Evolutionary conservation across 2,888 invertebrate species (phyloP).

Genomic region (Odiellus spinosus): DNA sequence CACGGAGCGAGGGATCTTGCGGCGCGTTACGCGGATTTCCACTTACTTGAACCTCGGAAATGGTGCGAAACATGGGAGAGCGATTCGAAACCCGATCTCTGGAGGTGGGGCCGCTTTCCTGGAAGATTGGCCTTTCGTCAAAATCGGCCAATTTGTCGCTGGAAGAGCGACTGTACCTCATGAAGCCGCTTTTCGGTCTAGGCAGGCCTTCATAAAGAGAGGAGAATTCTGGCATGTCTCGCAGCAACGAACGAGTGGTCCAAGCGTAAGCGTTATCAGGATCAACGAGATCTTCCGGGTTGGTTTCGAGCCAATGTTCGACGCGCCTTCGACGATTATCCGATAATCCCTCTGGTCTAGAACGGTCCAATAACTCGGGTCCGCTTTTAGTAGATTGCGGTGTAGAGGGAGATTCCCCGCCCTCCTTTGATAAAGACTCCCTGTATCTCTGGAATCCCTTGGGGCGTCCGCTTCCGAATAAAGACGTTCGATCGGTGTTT

Average conservation of each 20-base stretch:
- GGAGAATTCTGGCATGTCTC: no score
- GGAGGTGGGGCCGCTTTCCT: background rate
- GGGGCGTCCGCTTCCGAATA: background rate
- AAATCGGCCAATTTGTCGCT: constrained; percentile 13
- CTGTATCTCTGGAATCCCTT: background rate
- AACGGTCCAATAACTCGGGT: background rate
- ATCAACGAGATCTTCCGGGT: no score
- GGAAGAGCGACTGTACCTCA: constrained; percentile 10
- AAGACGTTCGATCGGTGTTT: no score
- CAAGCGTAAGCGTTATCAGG: no score
- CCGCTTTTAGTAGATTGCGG: constrained; percentile 5
- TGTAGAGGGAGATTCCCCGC: constrained; percentile 4
- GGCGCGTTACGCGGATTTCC: background rate
- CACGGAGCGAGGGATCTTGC: background rate
- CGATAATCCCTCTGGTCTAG: constrained; percentile 7
- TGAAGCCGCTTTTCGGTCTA: constrained; percentile 6
- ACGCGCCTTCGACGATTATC: constrained; percentile 16
- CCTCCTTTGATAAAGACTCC: no score
- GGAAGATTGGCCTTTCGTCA: background rate
- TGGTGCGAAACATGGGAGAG: background rate
- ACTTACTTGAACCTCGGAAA: background rate
- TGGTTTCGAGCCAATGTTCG: constrained; percentile 17
- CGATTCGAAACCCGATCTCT: background rate
- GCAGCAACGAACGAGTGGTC: no score
- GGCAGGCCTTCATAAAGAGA: no score